Base-by-base conservation (phyloP, 2,113 vertebrate genomes). In the Notarius quadriscutis region DNA sequence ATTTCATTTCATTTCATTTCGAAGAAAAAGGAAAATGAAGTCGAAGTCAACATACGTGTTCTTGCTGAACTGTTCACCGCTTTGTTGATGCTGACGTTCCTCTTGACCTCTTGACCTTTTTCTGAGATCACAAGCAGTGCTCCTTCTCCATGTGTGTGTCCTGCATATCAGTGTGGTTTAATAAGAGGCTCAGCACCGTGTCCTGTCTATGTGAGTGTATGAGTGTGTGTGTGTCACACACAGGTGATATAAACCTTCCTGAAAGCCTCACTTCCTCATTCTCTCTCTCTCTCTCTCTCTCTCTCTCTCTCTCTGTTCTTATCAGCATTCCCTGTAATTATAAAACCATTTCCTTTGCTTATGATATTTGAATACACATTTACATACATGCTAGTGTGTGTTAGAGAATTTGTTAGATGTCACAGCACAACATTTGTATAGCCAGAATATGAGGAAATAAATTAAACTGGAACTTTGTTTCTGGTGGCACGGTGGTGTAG, bases 251-350 rank as follows among this genome's bases (percentile, higher is more conserved):
- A 71, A 48, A 86, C 63, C 81, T 86, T 88, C 77, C 69, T 84
- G 77, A 69, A 86, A 69, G 25, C n/a, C 15, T 57, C 0, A 85
- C 88, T 91, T 90, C 88, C 91, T 91, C 87, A 87, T 91, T 88
- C 88, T 65, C 67, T 86, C 75, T 53, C 51, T 88, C 84, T 71
- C 79, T 51, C 53, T 75, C 18, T 48, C 51, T 84, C 17, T 34
- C 53, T 74, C n/a, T 75, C 27, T 58, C 60, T 69, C 27, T n/a
- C 62, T 79, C 15, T 57, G 22, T 65, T 25, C 58, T 86, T 79
- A 82, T 80, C 55, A 15, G 71, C 14, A 18, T 60, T 74, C 27
- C 18, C 3, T 58, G 7, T 48, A 58, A 48, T 72, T 60, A 72
- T 65, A 86, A 30, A 53, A 10, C 34, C 18, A 63, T 67, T 11